Percentiles rank a stretch among this genome's conserved stretches.
phyloP scores from a whole-genome alignment of 2,888 invertebrate genomes.

The Linnaemya vulpina region DNA sequence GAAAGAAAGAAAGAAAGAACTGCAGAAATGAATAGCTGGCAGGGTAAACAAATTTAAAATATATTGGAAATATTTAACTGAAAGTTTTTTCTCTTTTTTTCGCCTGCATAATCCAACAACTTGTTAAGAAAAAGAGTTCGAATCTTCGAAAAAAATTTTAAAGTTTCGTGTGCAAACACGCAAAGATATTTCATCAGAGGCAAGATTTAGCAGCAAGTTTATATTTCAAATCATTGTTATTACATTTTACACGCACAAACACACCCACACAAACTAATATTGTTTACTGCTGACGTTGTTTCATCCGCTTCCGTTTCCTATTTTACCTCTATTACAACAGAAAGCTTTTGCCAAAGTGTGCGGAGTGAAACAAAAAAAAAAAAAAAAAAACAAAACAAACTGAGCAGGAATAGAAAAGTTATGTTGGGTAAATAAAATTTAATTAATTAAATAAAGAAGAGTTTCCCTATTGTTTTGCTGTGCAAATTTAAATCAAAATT shows the following conservation, averaged over 20 bases:
- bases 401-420: slow-evolving; percentile 29
- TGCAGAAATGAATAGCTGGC: background rate
- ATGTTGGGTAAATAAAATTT: slow-evolving; percentile 30
- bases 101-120: background rate
- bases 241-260: slow-evolving; percentile 1
- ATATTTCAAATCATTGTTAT: slow-evolving; percentile 6
- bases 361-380: background rate
- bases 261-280: slow-evolving; percentile 15
- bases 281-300: slow-evolving; percentile 43
- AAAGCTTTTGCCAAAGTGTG: background rate
- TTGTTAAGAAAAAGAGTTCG: background rate
- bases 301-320: slow-evolving; percentile 54
- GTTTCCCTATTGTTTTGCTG: slow-evolving; percentile 3
- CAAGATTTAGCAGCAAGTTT: slow-evolving; percentile 9
- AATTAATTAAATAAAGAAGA: slow-evolving; percentile 48
- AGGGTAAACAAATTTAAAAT: slow-evolving; percentile 22
- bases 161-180: background rate
- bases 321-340: background rate
- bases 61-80: slow-evolving; percentile 11
- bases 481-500: background rate
- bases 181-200: background rate
- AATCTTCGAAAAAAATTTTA: background rate
- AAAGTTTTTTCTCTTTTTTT: background rate
- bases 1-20: background rate
- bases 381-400: background rate